Percentiles rank a stretch among this genome's conserved stretches.
These are phyloP conservation scores for Eupithecia exiguata DNA, from an alignment of 2,888 invertebrate species.

Conservation along the genomic window DNA sequence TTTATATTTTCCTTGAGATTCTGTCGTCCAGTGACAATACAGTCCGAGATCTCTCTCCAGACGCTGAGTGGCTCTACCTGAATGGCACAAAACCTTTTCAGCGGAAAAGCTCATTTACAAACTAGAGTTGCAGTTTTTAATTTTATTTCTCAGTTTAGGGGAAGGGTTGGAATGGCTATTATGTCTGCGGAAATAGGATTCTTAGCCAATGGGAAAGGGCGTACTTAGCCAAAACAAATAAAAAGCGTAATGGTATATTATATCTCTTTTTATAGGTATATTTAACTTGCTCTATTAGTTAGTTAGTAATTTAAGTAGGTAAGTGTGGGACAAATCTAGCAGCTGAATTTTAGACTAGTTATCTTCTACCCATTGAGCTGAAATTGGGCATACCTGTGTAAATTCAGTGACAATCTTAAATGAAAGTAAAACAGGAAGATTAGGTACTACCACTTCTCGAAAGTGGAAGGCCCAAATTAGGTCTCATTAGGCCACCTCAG, in stretches of 20 bases:
- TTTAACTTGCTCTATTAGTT: too few species aligned
- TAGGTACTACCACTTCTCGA: too few species aligned
- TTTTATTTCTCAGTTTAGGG: slow-evolving; percentile 15
- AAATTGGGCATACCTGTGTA: too few species aligned
- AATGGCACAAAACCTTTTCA: slow-evolving; percentile 39
- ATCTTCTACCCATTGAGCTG: too few species aligned
- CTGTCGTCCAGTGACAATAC: slow-evolving; percentile 17
- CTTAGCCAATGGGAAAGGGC: not conserved
- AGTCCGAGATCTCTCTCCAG: not conserved
- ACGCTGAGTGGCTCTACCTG: slow-evolving; percentile 28
- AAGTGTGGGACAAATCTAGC: too few species aligned
- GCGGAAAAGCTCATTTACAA: slow-evolving; percentile 35
- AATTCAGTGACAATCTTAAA: too few species aligned
- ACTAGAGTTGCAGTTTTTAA: slow-evolving; percentile 28
- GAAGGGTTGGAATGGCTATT: not conserved
- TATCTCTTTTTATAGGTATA: too few species aligned
- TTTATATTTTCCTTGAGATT: not conserved
- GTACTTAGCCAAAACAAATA: not conserved
- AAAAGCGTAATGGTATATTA: not conserved
- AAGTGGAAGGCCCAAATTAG: too few species aligned
- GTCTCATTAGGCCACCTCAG: too few species aligned
- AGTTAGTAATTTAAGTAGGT: too few species aligned
- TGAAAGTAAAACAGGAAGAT: too few species aligned
- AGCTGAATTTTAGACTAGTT: too few species aligned
- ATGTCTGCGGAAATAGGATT: not conserved